A percentile compares a stretch with the other conserved stretches of the same genome.
Evolutionary conservation across 2,888 invertebrate species (phyloP).

Genomic region (Stegana nigrithorax): DNA sequence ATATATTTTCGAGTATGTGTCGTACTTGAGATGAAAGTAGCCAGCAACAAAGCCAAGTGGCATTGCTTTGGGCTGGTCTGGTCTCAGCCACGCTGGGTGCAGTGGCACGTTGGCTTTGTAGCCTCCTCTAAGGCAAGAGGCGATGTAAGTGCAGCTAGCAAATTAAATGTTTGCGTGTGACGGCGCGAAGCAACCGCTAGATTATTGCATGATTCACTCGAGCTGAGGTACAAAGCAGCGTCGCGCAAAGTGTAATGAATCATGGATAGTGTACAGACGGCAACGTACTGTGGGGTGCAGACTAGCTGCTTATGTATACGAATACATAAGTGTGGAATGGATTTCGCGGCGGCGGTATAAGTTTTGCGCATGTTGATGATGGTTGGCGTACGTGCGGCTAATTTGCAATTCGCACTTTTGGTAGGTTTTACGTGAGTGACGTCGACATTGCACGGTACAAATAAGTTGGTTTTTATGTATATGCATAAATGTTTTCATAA

Average conservation of each 20-base stretch:
- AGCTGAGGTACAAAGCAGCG: constrained; percentile 33
- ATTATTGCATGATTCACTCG: constrained; percentile 44
- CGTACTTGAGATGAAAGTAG: constrained; percentile 7
- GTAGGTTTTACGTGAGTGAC: constrained; percentile 25
- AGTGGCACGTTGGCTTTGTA: neutral
- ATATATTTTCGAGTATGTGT: neutral
- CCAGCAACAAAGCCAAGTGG: neutral
- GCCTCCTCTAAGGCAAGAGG: neutral
- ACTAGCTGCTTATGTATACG: neutral
- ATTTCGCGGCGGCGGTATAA: neutral
- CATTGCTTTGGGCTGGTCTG: neutral
- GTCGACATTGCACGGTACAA: constrained; percentile 4
- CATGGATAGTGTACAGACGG: constrained; percentile 28
- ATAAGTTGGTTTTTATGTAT: constrained; percentile 5
- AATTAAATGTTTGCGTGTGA: constrained; percentile 43
- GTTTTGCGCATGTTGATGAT: neutral
- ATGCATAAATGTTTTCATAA: neutral
- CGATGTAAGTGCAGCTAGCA: constrained; percentile 20
- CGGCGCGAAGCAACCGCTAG: constrained; percentile 3
- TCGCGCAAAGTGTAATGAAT: constrained; percentile 45
- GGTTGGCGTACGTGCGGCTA: constrained; percentile 40
- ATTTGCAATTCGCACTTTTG: constrained; percentile 46
- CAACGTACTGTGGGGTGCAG: constrained; percentile 10
- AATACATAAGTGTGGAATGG: neutral
- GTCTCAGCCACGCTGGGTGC: neutral